Percentiles rank a stretch among this genome's conserved stretches.
Conservation (phyloP, 1,140 invertebrate genomes). For the Pseudomyrmex sp. region DNA sequence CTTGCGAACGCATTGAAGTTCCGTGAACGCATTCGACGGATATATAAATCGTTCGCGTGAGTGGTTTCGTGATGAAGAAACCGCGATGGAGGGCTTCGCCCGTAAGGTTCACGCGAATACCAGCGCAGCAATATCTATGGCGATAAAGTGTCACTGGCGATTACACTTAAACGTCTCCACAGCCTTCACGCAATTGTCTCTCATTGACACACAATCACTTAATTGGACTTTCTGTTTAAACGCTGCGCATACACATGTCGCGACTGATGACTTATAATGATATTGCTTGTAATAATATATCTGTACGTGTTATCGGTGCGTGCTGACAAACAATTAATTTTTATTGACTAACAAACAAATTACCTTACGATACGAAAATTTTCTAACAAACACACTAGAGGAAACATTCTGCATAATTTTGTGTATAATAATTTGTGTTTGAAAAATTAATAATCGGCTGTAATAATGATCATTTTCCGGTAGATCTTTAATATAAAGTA, state of each 20-base stretch:
- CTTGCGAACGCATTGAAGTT: background rate
- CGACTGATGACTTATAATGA: background rate
- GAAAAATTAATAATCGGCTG: too few species aligned
- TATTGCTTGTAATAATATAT: too few species aligned
- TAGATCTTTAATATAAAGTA: too few species aligned
- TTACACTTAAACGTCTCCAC: constrained; percentile 48
- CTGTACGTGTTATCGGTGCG: too few species aligned
- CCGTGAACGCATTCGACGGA: constrained; percentile 15
- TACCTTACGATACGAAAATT: too few species aligned
- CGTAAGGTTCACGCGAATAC: constrained; percentile 25
- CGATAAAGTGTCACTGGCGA: constrained; percentile 51
- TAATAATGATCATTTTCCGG: background rate
- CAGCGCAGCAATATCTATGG: background rate
- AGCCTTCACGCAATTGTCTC: constrained; percentile 58
- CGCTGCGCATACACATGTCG: background rate
- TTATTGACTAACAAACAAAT: background rate
- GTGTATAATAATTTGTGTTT: too few species aligned
- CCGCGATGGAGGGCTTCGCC: constrained; percentile 23
- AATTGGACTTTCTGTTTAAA: constrained; percentile 45
- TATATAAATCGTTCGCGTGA: constrained; percentile 60
- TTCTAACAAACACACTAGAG: too few species aligned
- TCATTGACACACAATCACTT: constrained; percentile 63
- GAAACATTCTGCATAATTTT: too few species aligned
- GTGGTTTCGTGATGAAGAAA: constrained; percentile 25
- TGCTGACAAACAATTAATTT: background rate